Evolutionary conservation across 2,888 invertebrate genomes (phyloP).

Genomic region (Iselma pallidipennis): DNA sequence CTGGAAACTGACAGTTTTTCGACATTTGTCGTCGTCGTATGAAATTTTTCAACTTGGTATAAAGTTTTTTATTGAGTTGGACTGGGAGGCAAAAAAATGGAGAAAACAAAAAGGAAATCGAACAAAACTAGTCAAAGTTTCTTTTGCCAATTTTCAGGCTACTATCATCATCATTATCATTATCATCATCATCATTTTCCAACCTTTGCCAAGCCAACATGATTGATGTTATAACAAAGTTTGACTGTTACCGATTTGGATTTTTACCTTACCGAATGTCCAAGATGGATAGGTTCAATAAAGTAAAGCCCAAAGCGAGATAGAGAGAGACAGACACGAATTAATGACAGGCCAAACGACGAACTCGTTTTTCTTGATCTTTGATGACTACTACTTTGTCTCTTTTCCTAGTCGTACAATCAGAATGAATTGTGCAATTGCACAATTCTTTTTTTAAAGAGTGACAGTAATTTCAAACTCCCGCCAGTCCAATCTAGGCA

Average conservation of each 20-base stretch:
- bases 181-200: background rate
- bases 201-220: conserved; percentile 16
- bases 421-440: too few species aligned
- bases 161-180: background rate
- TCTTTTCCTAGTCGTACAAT: too few species aligned
- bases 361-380: conserved; percentile 36
- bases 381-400: too few species aligned
- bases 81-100: background rate
- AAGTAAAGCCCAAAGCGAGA: conserved; percentile 12
- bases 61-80: background rate
- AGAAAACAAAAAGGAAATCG: background rate
- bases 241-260: conserved; percentile 30
- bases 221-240: conserved; percentile 35
- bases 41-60: too few species aligned
- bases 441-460: too few species aligned
- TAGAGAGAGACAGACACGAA: conserved; percentile 22
- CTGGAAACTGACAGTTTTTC: too few species aligned
- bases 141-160: background rate
- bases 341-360: conserved; percentile 27
- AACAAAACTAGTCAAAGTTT: background rate
- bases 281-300: conserved; percentile 34
- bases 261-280: conserved; percentile 27
- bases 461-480: too few species aligned
- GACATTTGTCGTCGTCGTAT: background rate
- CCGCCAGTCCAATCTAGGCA: too few species aligned